Evolutionary conservation across 2,888 invertebrate species (phyloP), one percentile per base, ranked within the genome.

Genomic region (Branchipolynoe longqiensis): DNA sequence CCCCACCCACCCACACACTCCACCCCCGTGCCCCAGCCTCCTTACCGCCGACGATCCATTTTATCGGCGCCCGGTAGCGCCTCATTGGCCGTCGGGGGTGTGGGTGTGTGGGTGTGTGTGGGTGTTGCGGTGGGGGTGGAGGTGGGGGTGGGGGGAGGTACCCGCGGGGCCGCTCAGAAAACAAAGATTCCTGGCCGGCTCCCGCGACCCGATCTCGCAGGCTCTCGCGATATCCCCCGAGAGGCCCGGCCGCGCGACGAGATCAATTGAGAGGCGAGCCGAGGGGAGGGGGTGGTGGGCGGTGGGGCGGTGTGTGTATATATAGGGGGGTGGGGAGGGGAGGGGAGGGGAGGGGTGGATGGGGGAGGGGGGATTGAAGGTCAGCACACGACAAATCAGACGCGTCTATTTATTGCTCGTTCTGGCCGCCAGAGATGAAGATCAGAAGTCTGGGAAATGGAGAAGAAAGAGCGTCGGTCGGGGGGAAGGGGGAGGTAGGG

Each of bases 331-430:
- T 33, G 69, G 62, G 33, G 6, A 38, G 58, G 58, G 58, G 12
- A 4, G n/a, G 58, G 14, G 58, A 48, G 12, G 14, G n/a, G 58
- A n/a, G n/a, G 14, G 4, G 12, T 4, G 22, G 58, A 25, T 25
- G 58, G 58, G 18, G 12, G 58, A n/a, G n/a, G 58, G 1, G 69
- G 69, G 69, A 38, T 33, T 12, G 14, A 38, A 22, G 69, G 69
- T 69, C 69, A 36, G 69, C 69, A 4, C n/a, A 8, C 36, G 62
- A 62, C 62, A 62, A 62, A 62, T 62, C 62, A 31, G 62, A n/a
- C 28, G 62, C 62, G 62, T 62, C 62, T 62, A 62, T 62, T 62
- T 62, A 62, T 62, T 62, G 62, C 62, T 62, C 62, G 62, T 62
- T 62, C 62, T 31, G 31, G 62, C 62, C 62, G 62, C 62, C 25